phyloP scores from a whole-genome alignment of 2,797 vertebrate genomes.

The Chelmon rostratus region DNA sequence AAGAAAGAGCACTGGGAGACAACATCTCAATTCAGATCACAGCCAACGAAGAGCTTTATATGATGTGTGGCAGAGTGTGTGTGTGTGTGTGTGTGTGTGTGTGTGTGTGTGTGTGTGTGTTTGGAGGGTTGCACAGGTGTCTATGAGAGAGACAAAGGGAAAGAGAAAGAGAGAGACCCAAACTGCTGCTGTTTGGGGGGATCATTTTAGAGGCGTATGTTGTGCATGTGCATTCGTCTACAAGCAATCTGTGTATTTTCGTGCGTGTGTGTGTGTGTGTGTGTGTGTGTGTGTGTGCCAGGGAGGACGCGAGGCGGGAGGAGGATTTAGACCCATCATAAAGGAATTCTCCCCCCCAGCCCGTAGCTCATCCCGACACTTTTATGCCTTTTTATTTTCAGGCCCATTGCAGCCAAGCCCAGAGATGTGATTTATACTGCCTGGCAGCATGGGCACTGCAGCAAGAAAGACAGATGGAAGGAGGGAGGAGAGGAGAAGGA shows the following conservation, averaged over 20 bases:
- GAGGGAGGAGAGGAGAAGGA: conserved; percentile 59
- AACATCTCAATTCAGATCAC: conserved; percentile 74
- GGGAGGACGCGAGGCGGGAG: conserved; percentile 61
- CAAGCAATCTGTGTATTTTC: conserved; percentile 51
- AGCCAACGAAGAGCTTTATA: conserved; percentile 61
- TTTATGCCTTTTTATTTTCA: conserved; percentile 88
- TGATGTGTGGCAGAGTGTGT: conserved; percentile 56
- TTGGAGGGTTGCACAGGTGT: conserved; percentile 59
- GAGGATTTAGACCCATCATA: conserved; percentile 87
- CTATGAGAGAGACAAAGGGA: conserved; percentile 21
- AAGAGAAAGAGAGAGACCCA: conserved; percentile 41
- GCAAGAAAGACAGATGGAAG: conserved; percentile 84
- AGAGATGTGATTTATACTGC: conserved; percentile 86
- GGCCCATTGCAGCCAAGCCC: conserved; percentile 85
- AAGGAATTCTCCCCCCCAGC: conserved; percentile 84
- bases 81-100: conserved; percentile 34
- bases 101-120: conserved; percentile 51
- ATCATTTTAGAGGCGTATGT: conserved; percentile 63
- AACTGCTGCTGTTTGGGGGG: conserved; percentile 61
- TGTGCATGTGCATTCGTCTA: conserved; percentile 66
- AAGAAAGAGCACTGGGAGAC: conserved; percentile 33
- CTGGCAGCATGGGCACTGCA: conserved; percentile 87
- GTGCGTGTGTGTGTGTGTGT: conserved; percentile 28
- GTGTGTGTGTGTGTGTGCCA: conserved; percentile 35
- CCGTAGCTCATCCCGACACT: conserved; percentile 86